phyloP scores from a whole-genome alignment of 2,888 invertebrate genomes.

The Pollenia labialis region DNA sequence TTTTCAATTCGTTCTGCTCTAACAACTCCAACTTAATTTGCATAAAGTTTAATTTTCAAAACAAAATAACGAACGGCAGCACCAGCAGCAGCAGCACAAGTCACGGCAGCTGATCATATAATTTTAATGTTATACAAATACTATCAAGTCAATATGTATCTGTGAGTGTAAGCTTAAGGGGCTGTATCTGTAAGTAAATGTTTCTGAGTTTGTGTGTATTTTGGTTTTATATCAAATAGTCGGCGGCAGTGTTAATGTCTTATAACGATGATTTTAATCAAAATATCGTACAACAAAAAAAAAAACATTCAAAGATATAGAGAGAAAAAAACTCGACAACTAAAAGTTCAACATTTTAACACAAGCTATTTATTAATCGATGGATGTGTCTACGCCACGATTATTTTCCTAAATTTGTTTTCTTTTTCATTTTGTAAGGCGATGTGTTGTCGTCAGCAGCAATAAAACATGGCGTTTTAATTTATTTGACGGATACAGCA shows the following conservation, averaged over 20 bases:
- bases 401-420: neutral
- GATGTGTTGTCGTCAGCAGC: constrained; percentile 57
- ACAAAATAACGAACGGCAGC: constrained; percentile 5
- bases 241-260: constrained; percentile 66
- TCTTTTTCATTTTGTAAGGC: constrained; percentile 10
- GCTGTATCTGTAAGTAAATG: neutral
- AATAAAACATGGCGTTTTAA: constrained; percentile 69
- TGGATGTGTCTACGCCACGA: constrained; percentile 48
- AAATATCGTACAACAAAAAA: constrained; percentile 49
- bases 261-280: constrained; percentile 69
- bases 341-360: constrained; percentile 53
- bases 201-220: neutral
- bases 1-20: constrained; percentile 79
- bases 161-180: neutral
- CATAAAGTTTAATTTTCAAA: constrained; percentile 63
- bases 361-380: constrained; percentile 53
- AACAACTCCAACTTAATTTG: constrained; percentile 66
- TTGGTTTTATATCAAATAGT: constrained; percentile 20
- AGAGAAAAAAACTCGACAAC: constrained; percentile 42
- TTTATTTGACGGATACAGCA: constrained; percentile 60
- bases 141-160: constrained; percentile 32
- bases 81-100: constrained; percentile 52
- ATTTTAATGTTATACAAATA: constrained; percentile 9
- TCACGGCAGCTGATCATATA: constrained; percentile 64
- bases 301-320: constrained; percentile 22